Conservation (phyloP, 2,113 vertebrate species). For the Pelvicachromis taeniatus region DNA sequence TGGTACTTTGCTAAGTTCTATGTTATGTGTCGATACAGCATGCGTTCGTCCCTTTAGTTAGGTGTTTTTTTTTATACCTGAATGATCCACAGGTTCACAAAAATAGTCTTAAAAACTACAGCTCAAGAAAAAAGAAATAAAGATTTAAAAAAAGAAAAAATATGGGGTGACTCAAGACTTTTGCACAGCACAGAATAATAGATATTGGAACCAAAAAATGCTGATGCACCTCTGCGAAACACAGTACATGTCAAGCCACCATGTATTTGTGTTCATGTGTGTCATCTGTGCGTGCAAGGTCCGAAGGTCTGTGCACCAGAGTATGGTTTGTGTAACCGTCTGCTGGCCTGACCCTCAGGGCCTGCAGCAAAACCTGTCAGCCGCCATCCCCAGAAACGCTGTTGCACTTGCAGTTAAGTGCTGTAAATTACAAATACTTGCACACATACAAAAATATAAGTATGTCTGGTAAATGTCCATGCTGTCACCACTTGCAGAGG, state of each 20-base stretch:
- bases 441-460: constrained; percentile 35
- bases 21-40: neutral
- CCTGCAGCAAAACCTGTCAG: constrained; percentile 67
- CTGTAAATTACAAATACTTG: constrained; percentile 72
- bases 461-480: constrained; percentile 61
- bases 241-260: neutral
- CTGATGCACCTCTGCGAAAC: neutral
- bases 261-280: neutral
- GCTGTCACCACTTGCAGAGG: constrained; percentile 44
- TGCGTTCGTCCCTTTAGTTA: neutral
- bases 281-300: neutral
- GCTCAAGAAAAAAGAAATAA: neutral
- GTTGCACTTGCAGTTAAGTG: constrained; percentile 63
- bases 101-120: neutral
- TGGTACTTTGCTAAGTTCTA: neutral
- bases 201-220: neutral
- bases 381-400: constrained; percentile 73
- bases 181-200: neutral
- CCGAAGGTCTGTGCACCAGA: neutral
- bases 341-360: constrained; percentile 74
- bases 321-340: constrained; percentile 38
- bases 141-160: neutral
- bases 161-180: neutral
- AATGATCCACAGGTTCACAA: neutral
- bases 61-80: neutral